Conservation (phyloP, 2,888 invertebrate species). For the Protonemura montana region DNA sequence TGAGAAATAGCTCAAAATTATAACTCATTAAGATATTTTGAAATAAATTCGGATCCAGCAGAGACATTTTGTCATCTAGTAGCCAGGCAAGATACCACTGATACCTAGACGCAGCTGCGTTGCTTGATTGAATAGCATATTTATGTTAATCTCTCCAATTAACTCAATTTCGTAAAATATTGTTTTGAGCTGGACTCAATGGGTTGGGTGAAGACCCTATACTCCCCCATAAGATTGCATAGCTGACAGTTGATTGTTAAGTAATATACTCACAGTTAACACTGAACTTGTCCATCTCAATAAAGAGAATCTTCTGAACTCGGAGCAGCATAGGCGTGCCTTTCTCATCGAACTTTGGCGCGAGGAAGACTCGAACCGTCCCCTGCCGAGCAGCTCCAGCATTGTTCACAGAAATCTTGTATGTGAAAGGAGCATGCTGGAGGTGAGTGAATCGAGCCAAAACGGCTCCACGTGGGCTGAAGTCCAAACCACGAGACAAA, state of each 20-base stretch:
- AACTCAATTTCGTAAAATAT: too few relatives aligned
- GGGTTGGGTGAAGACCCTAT: not conserved
- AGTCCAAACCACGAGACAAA: conserved; percentile 57
- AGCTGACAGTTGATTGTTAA: too few relatives aligned
- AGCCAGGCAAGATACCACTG: too few relatives aligned
- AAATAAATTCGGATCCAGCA: too few relatives aligned
- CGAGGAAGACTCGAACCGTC: conserved; percentile 75
- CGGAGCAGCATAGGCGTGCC: conserved; percentile 69
- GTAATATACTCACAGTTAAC: conserved; percentile 64
- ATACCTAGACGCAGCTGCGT: too few relatives aligned
- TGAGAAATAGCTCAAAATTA: too few relatives aligned
- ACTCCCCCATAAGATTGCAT: too few relatives aligned
- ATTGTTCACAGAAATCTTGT: conserved; percentile 49
- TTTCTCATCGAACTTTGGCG: conserved; percentile 72
- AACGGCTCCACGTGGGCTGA: conserved; percentile 52
- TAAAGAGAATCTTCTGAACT: conserved; percentile 71
- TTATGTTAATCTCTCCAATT: too few relatives aligned
- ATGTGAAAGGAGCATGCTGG: conserved; percentile 54
- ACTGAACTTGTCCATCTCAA: conserved; percentile 77
- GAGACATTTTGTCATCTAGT: too few relatives aligned
- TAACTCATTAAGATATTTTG: too few relatives aligned
- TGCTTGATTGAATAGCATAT: too few relatives aligned
- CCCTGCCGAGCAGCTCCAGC: conserved; percentile 58
- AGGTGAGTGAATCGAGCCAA: conserved; percentile 54
- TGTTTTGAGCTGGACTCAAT: too few relatives aligned